A percentile compares a stretch with the other conserved stretches of the same genome.
phyloP scores from a whole-genome alignment of 2,888 invertebrate genomes.

The Phrixothrix hirtus region DNA sequence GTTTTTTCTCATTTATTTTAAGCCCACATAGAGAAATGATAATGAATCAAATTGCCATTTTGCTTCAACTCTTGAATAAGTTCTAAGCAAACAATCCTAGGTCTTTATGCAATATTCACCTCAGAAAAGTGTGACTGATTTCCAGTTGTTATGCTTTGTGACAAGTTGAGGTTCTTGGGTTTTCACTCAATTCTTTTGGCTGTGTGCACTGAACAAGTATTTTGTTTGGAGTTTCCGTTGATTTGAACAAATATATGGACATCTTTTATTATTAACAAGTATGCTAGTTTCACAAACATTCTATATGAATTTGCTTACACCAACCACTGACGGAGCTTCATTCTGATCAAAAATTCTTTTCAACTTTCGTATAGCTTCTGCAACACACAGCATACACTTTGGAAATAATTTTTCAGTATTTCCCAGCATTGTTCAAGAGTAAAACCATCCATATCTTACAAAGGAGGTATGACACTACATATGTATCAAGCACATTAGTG shows the following conservation, averaged over 20 bases:
- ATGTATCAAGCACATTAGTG: neutral
- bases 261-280: slow-evolving; percentile 2
- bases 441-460: slow-evolving; percentile 1
- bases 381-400: slow-evolving; percentile 14
- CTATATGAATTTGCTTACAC: neutral
- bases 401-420: slow-evolving; percentile 17
- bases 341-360: slow-evolving; percentile 7
- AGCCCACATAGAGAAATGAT: too few species aligned
- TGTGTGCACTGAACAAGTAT: too few species aligned
- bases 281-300: slow-evolving; percentile 3
- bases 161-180: too few species aligned
- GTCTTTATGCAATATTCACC: too few species aligned
- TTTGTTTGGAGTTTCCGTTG: too few species aligned
- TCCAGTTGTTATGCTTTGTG: too few species aligned
- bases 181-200: too few species aligned
- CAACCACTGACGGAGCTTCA: slow-evolving; percentile 5
- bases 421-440: slow-evolving; percentile 8
- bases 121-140: too few species aligned
- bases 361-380: slow-evolving; percentile 8
- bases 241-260: slow-evolving; percentile 1
- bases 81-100: too few species aligned
- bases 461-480: neutral
- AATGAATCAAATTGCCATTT: too few species aligned
- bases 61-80: too few species aligned
- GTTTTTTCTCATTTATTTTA: too few species aligned